phyloP scores from a whole-genome alignment of 2,797 vertebrate species.

The Cirrhinus mrigala region DNA sequence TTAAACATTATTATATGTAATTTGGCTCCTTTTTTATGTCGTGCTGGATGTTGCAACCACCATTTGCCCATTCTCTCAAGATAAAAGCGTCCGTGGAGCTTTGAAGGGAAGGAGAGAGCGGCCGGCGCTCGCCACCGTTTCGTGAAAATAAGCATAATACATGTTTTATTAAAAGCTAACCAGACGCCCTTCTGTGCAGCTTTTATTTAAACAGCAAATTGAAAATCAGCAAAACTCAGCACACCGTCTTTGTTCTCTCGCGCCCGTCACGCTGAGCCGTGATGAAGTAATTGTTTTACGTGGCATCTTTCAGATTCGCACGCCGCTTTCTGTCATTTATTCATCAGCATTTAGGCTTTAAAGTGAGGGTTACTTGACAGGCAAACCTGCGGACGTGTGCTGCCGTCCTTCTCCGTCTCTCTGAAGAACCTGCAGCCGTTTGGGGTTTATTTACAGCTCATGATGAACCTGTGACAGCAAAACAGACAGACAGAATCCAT shows the following conservation, averaged over 20 bases:
- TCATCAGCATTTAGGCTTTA: background rate
- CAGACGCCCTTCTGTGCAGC: conserved; percentile 17
- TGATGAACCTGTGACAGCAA: background rate
- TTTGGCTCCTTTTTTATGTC: conserved; percentile 47
- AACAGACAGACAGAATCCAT: background rate
- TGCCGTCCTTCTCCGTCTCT: background rate
- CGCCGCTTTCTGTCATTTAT: background rate
- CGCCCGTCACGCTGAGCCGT: background rate
- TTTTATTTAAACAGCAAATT: background rate
- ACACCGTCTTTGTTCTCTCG: background rate
- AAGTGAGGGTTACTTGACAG: background rate
- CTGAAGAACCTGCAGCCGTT: no score
- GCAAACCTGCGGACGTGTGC: background rate
- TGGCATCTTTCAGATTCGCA: background rate
- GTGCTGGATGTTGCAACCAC: conserved; percentile 35
- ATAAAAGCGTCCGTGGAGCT: conserved; percentile 56
- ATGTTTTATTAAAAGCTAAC: conserved; percentile 54
- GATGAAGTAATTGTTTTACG: background rate
- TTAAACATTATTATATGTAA: conserved; percentile 63
- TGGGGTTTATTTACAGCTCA: background rate
- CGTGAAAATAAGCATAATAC: conserved; percentile 23
- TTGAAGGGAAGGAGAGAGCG: conserved; percentile 42
- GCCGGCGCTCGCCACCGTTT: background rate
- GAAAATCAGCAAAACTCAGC: background rate
- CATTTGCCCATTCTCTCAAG: conserved; percentile 46